Evolutionary conservation across 2,113 vertebrate species (phyloP).

Genomic region (Piaya cayana): DNA sequence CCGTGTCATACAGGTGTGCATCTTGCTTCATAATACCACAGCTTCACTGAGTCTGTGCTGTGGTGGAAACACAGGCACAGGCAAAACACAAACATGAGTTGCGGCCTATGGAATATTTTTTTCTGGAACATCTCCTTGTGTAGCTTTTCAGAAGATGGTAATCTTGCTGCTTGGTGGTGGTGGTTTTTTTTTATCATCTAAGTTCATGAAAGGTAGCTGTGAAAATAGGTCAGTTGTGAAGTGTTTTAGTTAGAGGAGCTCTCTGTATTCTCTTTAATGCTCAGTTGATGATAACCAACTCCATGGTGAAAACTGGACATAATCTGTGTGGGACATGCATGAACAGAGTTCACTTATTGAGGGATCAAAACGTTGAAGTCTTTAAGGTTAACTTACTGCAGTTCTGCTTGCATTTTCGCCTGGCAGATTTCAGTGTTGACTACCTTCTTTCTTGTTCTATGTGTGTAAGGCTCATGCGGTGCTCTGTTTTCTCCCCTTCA

Average conservation of each 20-base stretch:
- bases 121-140: neutral
- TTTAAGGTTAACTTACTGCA: neutral
- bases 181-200: neutral
- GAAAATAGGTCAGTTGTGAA: neutral
- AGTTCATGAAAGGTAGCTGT: neutral
- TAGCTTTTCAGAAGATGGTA: neutral
- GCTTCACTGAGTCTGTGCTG: neutral
- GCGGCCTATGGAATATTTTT: neutral
- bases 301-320: neutral
- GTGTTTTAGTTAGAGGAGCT: neutral
- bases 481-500: neutral
- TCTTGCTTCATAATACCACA: neutral
- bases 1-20: neutral
- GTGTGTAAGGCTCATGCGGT: neutral
- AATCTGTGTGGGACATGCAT: neutral
- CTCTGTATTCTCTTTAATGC: neutral
- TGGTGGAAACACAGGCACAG: neutral
- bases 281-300: neutral
- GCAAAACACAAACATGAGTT: neutral
- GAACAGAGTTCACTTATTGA: neutral
- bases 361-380: neutral
- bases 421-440: rapidly evolving
- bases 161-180: neutral
- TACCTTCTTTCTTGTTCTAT: neutral
- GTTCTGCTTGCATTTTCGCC: neutral